Conservation (phyloP, 2,888 invertebrate genomes). For the Brachyptera risi region DNA sequence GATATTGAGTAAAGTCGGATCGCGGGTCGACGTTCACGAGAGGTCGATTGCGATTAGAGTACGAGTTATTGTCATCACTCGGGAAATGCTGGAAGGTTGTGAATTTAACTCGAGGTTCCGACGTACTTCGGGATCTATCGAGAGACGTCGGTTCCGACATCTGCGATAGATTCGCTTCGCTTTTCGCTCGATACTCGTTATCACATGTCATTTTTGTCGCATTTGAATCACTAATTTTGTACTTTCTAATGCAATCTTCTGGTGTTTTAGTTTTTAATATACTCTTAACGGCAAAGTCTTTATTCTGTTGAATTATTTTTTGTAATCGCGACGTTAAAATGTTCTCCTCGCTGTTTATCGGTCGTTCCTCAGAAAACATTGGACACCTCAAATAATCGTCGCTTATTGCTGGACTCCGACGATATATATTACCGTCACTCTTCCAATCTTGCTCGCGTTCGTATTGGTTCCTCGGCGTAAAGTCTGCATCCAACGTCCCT, state of each 20-base stretch:
- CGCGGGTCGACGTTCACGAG: not conserved
- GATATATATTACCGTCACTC: conserved; percentile 6
- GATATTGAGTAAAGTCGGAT: not conserved
- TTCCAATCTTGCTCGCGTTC: conserved; percentile 13
- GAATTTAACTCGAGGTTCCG: conserved; percentile 11
- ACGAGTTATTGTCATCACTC: not conserved
- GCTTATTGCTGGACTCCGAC: too few relatives aligned
- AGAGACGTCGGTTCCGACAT: not conserved
- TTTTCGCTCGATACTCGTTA: not conserved
- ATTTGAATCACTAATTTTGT: not conserved
- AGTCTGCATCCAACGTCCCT: not conserved
- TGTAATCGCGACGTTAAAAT: not conserved
- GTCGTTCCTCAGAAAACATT: conserved; percentile 4
- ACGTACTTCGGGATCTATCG: not conserved
- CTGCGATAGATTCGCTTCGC: not conserved
- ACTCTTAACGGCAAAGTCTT: conserved; percentile 5
- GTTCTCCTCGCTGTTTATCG: conserved; percentile 6
- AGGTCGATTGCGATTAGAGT: not conserved
- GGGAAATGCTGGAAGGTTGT: not conserved
- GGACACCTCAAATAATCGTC: not conserved
- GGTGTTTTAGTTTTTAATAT: not conserved
- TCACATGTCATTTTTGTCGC: not conserved
- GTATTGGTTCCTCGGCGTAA: too few relatives aligned
- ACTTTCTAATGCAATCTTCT: not conserved
- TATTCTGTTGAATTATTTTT: conserved; percentile 8